Evolutionary conservation across 2,888 invertebrate species (phyloP), one percentile per base, ranked within the genome.

Genomic region (Melieria crassipennis): DNA sequence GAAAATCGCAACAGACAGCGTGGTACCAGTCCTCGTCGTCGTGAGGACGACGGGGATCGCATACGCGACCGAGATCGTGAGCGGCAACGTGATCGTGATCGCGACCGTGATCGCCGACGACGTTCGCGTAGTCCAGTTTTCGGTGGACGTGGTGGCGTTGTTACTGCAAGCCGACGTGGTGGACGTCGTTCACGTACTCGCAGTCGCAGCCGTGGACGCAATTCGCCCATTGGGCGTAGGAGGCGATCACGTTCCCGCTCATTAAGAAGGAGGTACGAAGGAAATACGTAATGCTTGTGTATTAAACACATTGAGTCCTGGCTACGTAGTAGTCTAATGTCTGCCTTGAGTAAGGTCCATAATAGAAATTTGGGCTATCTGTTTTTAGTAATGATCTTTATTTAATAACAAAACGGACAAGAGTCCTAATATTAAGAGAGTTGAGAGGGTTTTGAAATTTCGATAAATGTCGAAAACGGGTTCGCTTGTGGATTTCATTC

Each of bases 201-300:
- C 72, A 83, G 81, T 75, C 80, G 79, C 50, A 75, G 77, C 73
- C 80, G 79, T 72, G 80, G 79, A 74, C 74, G 76, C 48, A 63
- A 73, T 74, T 67, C 75, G 71, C n/a, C 76, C 68, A 56, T 62
- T 13, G 69, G 69, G 11, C 75, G 75, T 10, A 73, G 83, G 57
- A 79, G 82, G 71, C 81, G 76, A 52, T 80, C 84, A 2, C 81
- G 78, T 43, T 76, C 83, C 0, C 79, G 73, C 79, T 68, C 82
- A 1, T 77, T 81, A 58, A 69, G 76, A 62, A 56, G 74, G 50
- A 73, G 75, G 75, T 75, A 69, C 30, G 3, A 30, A 16, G 16
- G 16, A 16, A 30, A 30, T 10, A 7, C 56, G 30, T 30, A 30
- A 30, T 30, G 30, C 30, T 30, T 30, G 30, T 30, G 30, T 30